phyloP scores from a whole-genome alignment of 2,888 invertebrate genomes.

The Ashinkailepas kermadecensis region DNA sequence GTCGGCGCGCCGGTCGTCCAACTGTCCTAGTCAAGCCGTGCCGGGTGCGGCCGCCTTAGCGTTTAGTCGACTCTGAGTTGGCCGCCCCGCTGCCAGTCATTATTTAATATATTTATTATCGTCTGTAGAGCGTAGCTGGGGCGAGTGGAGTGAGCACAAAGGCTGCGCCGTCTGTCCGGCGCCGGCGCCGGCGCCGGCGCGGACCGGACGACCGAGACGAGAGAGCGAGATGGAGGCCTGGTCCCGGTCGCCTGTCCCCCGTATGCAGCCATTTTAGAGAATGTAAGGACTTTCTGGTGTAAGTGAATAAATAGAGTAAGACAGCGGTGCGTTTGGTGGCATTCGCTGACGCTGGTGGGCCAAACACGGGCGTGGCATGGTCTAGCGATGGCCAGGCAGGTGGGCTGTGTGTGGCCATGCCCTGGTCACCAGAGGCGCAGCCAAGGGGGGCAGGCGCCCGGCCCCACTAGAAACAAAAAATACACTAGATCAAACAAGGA shows the following conservation, averaged over 20 bases:
- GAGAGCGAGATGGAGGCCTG: not conserved
- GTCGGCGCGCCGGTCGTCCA: not conserved
- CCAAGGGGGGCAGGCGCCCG: too few species aligned
- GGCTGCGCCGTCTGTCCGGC: not conserved
- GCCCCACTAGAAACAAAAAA: too few species aligned
- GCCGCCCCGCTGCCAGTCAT: constrained; percentile 9
- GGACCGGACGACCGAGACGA: not conserved
- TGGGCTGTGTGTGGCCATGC: too few species aligned
- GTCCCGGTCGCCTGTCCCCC: not conserved
- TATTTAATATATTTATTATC: constrained; percentile 20
- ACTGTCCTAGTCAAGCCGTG: not conserved
- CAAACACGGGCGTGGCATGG: too few species aligned
- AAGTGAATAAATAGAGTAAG: constrained; percentile 23
- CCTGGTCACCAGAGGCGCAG: not conserved
- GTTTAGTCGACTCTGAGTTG: not conserved
- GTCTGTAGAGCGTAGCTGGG: constrained; percentile 1
- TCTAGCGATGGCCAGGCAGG: too few species aligned
- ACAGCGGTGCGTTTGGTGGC: not conserved
- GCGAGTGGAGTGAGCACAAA: constrained; percentile 6
- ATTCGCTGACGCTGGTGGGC: too few species aligned
- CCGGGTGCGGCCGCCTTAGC: not conserved
- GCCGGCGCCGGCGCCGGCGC: not conserved
- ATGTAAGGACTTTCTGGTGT: constrained; percentile 19
- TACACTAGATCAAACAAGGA: too few species aligned
- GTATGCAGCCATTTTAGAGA: constrained; percentile 11